Evolutionary conservation across 2,113 vertebrate genomes (phyloP).

Genomic region (Bathybates hornii): DNA sequence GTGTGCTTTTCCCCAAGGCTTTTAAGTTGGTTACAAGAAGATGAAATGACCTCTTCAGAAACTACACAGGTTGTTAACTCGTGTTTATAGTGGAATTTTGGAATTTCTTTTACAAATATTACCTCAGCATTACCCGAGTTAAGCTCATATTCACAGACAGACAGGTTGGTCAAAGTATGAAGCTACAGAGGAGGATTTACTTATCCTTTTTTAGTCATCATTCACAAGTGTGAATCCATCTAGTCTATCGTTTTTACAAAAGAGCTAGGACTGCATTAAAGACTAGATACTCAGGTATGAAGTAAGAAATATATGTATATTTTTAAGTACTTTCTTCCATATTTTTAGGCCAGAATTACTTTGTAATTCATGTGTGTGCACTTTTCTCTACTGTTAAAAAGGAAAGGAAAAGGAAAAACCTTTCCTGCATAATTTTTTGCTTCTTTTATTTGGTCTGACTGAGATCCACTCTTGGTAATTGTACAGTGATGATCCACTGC

Average conservation of each 20-base stretch:
- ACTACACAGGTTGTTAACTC: not conserved
- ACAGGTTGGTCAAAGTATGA: not conserved
- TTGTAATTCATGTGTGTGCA: not conserved
- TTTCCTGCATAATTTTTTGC: not conserved
- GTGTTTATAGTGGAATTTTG: fast-evolving
- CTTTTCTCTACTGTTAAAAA: not conserved
- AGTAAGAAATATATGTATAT: not conserved
- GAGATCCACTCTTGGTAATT: not conserved
- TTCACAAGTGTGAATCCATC: not conserved
- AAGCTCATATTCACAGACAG: not conserved
- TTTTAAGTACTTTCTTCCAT: not conserved
- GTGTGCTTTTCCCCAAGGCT: not conserved
- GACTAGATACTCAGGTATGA: not conserved
- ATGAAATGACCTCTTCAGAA: not conserved
- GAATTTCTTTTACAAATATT: not conserved
- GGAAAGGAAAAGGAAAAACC: not conserved
- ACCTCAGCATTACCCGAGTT: not conserved
- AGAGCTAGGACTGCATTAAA: not conserved
- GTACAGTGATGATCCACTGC: not conserved
- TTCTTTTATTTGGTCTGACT: not conserved
- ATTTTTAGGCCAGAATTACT: not conserved
- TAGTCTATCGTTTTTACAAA: not conserved
- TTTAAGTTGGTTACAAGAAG: not conserved
- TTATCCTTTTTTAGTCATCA: not conserved
- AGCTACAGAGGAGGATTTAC: not conserved